Evolutionary conservation across 2,888 invertebrate genomes (phyloP), one percentile per base, ranked within the genome.

Genomic region (Agriopis marginaria): DNA sequence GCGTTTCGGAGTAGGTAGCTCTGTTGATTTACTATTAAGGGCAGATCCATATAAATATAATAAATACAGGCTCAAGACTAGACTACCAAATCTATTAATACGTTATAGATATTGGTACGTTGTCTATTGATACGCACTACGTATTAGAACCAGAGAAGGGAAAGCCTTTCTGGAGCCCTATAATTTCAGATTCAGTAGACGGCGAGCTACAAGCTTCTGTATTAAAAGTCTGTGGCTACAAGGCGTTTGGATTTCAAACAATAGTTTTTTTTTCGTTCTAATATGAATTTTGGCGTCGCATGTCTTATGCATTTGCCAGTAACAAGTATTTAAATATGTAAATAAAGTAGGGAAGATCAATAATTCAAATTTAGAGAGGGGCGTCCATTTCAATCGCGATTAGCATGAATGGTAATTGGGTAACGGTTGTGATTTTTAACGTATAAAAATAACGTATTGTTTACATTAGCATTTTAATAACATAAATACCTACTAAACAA

Each of bases 401-500:
- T 61, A 66, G 11, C 40, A 63, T 59, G 62, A 59, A 68, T 66
- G 40, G 45, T 60, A 60, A 63, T 66, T 14, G 14, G 7, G 5
- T 62, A 69, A 69, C 69, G 69, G 69, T 69, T 69, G 40, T 62
- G 55, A 61, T 65, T 62, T 64, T 10, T 56, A 68, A 68, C 54
- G 63, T 59, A 32, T 32, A 44, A 60, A 56, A 59, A 14, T 66
- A 62, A 56, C 55, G 53, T 47, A 39, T 51, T 59, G 50, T 44
- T 59, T 51, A 44, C 44, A 59, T 65, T 64, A 55, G 47, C 55
- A 47, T 39, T 63, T 40, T 11, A 47, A 23, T 32, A 32, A 32
- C 32, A 1, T 1, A 4, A 32, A 32, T 32, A 32, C 32, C 1
- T 32, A 32, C 32, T 3, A 32, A 32, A 32, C 32, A 32, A 3